phyloP scores from a whole-genome alignment of 92 coral and sea anemone genomes.

The Zoanthus solanderi region DNA sequence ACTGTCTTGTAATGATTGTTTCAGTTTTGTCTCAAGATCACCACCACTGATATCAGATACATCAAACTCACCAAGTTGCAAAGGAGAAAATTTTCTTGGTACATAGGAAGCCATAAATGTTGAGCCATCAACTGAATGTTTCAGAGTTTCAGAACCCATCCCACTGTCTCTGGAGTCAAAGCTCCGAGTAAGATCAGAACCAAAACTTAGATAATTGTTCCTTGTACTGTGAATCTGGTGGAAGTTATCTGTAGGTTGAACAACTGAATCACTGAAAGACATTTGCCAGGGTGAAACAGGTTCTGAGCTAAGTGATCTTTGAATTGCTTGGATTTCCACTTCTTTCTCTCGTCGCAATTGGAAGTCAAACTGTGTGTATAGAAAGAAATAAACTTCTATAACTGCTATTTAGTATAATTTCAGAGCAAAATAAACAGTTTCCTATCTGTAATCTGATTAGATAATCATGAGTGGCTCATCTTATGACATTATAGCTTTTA shows the following conservation, averaged over 20 bases:
- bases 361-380: slow-evolving; percentile 22
- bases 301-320: slow-evolving; percentile 43
- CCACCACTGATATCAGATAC: neutral
- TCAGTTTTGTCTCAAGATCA: slow-evolving; percentile 31
- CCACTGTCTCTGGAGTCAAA: slow-evolving; percentile 10
- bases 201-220: neutral
- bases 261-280: neutral
- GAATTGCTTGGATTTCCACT: slow-evolving; percentile 49
- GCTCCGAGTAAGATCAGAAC: neutral
- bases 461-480: too few species aligned
- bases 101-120: neutral
- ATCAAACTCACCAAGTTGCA: neutral
- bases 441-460: too few species aligned
- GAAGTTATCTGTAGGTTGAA: neutral
- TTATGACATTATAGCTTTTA: too few species aligned
- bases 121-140: neutral
- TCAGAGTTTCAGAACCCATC: slow-evolving; percentile 5
- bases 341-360: slow-evolving; percentile 23
- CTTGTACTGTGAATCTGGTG: neutral
- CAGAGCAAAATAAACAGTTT: too few species aligned
- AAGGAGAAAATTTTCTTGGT: slow-evolving; percentile 1
- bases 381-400: too few species aligned
- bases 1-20: slow-evolving; percentile 55
- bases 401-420: too few species aligned
- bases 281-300: neutral